Conservation (phyloP, 2,113 vertebrate species). For the Paradisaea rubra region DNA sequence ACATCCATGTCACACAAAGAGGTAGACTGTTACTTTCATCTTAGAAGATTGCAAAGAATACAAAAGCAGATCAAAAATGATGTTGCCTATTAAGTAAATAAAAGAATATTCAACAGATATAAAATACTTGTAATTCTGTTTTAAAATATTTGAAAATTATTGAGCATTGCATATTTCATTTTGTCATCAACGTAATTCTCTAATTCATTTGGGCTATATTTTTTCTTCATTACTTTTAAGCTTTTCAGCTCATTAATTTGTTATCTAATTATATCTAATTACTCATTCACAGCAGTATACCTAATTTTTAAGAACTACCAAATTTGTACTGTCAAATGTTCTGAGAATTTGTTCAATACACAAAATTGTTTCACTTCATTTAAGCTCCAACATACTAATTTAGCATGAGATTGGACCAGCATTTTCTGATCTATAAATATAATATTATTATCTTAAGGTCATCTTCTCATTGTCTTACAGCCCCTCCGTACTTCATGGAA, state of each 20-base stretch:
- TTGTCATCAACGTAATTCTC: not conserved
- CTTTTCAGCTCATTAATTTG: constrained; percentile 10
- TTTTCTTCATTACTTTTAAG: not conserved
- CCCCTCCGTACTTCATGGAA: not conserved
- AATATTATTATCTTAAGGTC: not conserved
- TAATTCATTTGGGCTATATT: not conserved
- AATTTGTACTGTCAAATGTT: not conserved
- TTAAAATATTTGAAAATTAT: not conserved
- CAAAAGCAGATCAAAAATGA: not conserved
- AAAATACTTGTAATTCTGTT: not conserved
- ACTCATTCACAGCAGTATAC: not conserved
- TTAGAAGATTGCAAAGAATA: not conserved
- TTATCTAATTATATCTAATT: not conserved
- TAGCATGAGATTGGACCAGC: not conserved
- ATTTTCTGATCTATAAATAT: not conserved
- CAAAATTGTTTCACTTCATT: not conserved
- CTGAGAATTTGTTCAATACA: not conserved
- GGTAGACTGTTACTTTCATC: not conserved
- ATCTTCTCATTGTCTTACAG: not conserved
- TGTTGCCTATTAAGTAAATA: not conserved
- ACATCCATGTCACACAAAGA: not conserved
- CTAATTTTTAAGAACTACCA: not conserved
- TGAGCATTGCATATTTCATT: not conserved
- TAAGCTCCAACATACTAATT: not conserved
- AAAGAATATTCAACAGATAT: not conserved